Percentiles rank a stretch among this genome's conserved stretches.
Conservation (phyloP, 2,113 vertebrate species). For the Vulpes vulpes region DNA sequence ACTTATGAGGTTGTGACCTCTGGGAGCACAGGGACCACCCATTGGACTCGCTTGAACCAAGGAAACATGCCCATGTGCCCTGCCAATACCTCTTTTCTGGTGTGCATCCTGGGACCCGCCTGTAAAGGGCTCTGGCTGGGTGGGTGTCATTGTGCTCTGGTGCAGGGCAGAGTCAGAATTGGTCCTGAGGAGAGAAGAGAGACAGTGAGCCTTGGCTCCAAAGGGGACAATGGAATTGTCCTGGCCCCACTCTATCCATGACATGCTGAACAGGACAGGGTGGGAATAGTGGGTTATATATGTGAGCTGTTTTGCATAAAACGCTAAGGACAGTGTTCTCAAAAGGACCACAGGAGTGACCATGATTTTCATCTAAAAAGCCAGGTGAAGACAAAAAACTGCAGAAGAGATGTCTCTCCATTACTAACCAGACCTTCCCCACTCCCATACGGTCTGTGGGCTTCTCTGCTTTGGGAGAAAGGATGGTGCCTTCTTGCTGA, state of each 20-base stretch:
- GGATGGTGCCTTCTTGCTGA: background rate
- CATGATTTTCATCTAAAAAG: background rate
- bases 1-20: background rate
- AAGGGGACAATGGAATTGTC: background rate
- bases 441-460: rapidly evolving
- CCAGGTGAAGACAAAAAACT: background rate
- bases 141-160: constrained; percentile 96
- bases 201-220: background rate
- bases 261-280: background rate
- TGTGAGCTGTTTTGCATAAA: background rate
- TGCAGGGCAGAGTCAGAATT: constrained; percentile 99
- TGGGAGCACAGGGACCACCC: background rate
- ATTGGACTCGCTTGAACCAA: background rate
- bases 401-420: background rate
- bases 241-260: background rate
- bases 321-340: background rate
- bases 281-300: background rate
- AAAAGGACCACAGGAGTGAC: background rate
- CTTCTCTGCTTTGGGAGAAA: background rate
- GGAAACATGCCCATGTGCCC: rapidly evolving
- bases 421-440: background rate
- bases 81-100: constrained; percentile 94
- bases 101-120: constrained; percentile 95
- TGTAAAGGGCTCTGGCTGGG: constrained; percentile 93
- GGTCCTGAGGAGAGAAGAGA: constrained; percentile 89